These are phyloP conservation scores for Psophia crepitans DNA, from an alignment of 2,113 vertebrate genomes.

Conservation along the genomic window DNA sequence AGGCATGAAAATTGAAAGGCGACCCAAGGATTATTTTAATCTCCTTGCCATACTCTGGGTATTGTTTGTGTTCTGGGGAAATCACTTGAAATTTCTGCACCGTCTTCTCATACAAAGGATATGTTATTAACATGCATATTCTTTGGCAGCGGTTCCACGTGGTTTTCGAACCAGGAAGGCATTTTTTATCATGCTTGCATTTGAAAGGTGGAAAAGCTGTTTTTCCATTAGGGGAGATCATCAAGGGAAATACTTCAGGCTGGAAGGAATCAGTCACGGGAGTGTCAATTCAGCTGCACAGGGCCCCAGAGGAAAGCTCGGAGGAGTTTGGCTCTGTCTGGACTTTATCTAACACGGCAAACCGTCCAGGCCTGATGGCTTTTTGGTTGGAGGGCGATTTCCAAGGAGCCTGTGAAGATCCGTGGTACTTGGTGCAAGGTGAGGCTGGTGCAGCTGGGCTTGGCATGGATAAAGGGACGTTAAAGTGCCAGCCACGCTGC, in stretches of 20 bases:
- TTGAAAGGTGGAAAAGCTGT: slow-evolving; percentile 44
- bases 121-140: slow-evolving; percentile 25
- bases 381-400: neutral
- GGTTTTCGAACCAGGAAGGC: slow-evolving; percentile 29
- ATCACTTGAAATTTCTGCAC: slow-evolving; percentile 12
- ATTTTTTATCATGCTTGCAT: slow-evolving; percentile 49
- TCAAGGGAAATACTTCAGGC: slow-evolving; percentile 40
- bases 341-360: neutral
- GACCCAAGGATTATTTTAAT: slow-evolving; percentile 44
- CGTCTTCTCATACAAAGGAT: slow-evolving; percentile 2
- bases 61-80: slow-evolving; percentile 41
- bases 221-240: slow-evolving; percentile 39
- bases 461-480: neutral
- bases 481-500: neutral
- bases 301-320: neutral
- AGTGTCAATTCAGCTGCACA: slow-evolving; percentile 31
- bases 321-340: slow-evolving; percentile 20
- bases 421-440: neutral
- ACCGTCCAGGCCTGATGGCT: neutral
- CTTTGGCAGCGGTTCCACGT: slow-evolving; percentile 3
- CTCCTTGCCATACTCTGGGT: neutral
- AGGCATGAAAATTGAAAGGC: neutral
- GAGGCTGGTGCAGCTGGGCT: neutral
- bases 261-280: slow-evolving; percentile 58
- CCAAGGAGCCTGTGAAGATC: neutral